A percentile compares a stretch with the other conserved stretches of the same genome.
Conservation (phyloP, 2,888 invertebrate genomes). For the Pimpla rufipes region DNA sequence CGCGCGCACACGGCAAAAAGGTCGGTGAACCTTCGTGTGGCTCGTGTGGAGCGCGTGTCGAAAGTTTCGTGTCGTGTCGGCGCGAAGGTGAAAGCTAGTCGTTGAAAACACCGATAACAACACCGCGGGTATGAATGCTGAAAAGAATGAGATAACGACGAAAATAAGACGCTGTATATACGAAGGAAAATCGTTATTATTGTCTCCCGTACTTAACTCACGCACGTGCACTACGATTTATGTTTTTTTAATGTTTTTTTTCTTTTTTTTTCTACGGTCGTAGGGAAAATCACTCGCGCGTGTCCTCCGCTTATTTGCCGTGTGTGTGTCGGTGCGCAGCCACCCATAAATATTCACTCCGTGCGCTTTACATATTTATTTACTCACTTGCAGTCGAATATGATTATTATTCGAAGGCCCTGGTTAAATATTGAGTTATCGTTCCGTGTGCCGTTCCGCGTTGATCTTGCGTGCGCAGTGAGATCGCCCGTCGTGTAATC, state of each 20-base stretch:
- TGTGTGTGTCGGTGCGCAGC: background rate
- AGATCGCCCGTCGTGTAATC: no score
- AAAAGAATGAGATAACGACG: background rate
- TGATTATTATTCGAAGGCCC: constrained; percentile 54
- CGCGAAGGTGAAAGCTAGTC: background rate
- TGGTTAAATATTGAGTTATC: constrained; percentile 35
- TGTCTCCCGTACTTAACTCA: no score
- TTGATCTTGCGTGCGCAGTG: background rate
- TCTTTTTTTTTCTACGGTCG: no score
- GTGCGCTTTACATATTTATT: background rate
- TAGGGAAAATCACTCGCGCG: background rate
- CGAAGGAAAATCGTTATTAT: no score
- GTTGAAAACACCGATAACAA: background rate
- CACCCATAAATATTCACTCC: background rate
- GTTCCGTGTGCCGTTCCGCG: constrained; percentile 37
- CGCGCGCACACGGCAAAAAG: background rate
- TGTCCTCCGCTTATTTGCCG: no score
- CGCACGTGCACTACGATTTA: no score
- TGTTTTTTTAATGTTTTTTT: no score
- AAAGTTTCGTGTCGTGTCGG: background rate
- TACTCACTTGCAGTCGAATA: constrained; percentile 14
- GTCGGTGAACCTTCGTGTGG: background rate
- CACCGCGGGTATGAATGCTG: background rate
- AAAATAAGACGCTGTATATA: background rate
- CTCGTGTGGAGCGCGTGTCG: background rate